These are phyloP conservation scores for Peromyscus eremicus DNA, from an alignment of 2,797 vertebrate genomes.

Conservation along the genomic window DNA sequence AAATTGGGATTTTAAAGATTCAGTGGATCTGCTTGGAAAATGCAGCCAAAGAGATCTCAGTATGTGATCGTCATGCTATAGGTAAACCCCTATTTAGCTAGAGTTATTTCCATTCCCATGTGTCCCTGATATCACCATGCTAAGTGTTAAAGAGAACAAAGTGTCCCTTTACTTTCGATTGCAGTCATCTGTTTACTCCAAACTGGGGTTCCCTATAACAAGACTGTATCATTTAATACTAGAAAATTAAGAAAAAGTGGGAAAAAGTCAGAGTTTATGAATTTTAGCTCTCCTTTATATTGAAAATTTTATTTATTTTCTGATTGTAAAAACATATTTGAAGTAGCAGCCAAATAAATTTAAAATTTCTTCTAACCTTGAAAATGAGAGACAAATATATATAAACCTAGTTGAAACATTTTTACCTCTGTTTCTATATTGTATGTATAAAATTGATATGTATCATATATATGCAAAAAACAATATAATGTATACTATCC, in stretches of 20 bases:
- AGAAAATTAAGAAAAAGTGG: neutral
- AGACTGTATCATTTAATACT: neutral
- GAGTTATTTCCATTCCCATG: neutral
- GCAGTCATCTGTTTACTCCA: neutral
- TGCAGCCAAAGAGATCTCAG: neutral
- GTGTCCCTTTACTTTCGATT: neutral
- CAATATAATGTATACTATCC: neutral
- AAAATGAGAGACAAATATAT: neutral
- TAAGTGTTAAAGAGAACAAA: neutral
- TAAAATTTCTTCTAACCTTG: neutral
- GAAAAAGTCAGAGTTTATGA: neutral
- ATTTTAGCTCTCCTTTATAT: slow-evolving; percentile 12
- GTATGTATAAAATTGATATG: neutral
- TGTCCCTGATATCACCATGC: neutral
- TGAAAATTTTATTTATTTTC: slow-evolving; percentile 25
- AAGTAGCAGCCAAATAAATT: neutral
- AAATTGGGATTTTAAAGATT: slow-evolving; percentile 15
- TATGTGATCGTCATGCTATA: neutral
- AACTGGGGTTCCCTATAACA: neutral
- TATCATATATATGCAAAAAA: neutral
- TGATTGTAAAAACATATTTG: neutral
- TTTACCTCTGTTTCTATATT: neutral
- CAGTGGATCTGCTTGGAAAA: neutral
- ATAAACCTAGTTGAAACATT: neutral
- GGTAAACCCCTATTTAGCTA: neutral